Percentiles rank a stretch among this genome's conserved stretches.
Evolutionary conservation across 1,140 invertebrate species (phyloP).

Genomic region (Drosophila teissieri): DNA sequence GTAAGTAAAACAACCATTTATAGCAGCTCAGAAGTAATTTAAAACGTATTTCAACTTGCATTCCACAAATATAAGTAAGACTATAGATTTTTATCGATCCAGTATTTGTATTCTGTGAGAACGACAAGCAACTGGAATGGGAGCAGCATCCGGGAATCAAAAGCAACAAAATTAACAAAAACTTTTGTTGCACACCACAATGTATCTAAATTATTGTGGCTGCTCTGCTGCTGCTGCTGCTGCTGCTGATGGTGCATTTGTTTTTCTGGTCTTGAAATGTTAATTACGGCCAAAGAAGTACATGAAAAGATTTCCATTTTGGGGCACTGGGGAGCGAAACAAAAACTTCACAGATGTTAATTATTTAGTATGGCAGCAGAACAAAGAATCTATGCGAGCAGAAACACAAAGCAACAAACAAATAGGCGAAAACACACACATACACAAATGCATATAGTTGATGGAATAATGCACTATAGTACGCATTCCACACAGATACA

Average conservation of each 20-base stretch:
- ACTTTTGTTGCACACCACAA: conserved; percentile 31
- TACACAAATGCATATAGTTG: background rate
- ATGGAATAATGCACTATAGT: conserved; percentile 36
- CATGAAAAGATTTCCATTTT: conserved; percentile 41
- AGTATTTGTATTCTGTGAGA: conserved; percentile 16
- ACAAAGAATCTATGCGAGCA: conserved; percentile 27
- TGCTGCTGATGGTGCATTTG: conserved; percentile 29
- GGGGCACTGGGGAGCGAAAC: conserved; percentile 22
- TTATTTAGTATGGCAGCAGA: conserved; percentile 37
- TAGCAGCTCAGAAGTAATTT: background rate
- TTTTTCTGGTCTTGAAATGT: conserved; percentile 50
- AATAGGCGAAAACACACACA: background rate
- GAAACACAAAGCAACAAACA: conserved; percentile 28
- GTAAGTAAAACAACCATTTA: too few species aligned
- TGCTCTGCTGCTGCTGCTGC: conserved; percentile 7
- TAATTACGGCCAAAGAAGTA: conserved; percentile 45
- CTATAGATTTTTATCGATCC: conserved; percentile 17
- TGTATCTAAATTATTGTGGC: conserved; percentile 27
- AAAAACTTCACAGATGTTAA: conserved; percentile 47
- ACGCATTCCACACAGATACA: conserved; percentile 6
- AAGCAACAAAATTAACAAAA: conserved; percentile 30
- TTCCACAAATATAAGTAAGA: background rate
- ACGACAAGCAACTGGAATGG: conserved; percentile 33
- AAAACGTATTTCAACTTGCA: background rate
- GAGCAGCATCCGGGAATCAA: background rate